Evolutionary conservation across 2,888 invertebrate genomes (phyloP).

Genomic region (Macropis europaea): DNA sequence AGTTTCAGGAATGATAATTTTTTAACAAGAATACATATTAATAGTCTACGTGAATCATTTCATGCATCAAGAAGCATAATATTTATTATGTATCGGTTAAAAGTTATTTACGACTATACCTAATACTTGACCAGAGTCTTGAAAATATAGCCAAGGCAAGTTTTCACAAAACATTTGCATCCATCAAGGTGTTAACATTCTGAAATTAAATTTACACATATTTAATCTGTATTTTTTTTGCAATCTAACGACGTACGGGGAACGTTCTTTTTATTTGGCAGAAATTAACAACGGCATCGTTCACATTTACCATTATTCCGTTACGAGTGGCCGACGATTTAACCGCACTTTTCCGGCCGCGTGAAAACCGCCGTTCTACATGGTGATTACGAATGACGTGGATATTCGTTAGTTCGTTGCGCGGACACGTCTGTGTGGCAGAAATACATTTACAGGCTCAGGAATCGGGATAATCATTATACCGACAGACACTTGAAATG

Average conservation of each 20-base stretch:
- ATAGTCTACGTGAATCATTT: too few relatives aligned
- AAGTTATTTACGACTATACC: too few relatives aligned
- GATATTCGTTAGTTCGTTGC: conserved; percentile 25
- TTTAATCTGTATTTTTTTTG: neutral
- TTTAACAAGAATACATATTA: too few relatives aligned
- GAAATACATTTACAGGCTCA: neutral
- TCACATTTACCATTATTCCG: conserved; percentile 28
- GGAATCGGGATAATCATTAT: conserved; percentile 26
- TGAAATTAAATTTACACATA: too few relatives aligned
- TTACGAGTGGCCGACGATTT: conserved; percentile 24
- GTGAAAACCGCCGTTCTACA: conserved; percentile 5
- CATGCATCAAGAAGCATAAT: too few relatives aligned
- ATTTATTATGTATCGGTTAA: too few relatives aligned
- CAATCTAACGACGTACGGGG: conserved; percentile 4
- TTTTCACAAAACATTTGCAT: too few relatives aligned
- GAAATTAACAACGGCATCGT: conserved; percentile 20
- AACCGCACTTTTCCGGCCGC: conserved; percentile 15
- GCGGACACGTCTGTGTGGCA: neutral
- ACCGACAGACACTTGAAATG: conserved; percentile 8
- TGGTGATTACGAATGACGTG: conserved; percentile 24
- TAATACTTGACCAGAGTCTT: too few relatives aligned
- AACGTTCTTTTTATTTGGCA: conserved; percentile 15
- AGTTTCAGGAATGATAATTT: too few relatives aligned
- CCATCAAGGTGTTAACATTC: too few relatives aligned
- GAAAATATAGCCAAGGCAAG: too few relatives aligned